These are phyloP conservation scores for Mythimna loreyi DNA, from an alignment of 2,888 invertebrate genomes.

Conservation along the genomic window DNA sequence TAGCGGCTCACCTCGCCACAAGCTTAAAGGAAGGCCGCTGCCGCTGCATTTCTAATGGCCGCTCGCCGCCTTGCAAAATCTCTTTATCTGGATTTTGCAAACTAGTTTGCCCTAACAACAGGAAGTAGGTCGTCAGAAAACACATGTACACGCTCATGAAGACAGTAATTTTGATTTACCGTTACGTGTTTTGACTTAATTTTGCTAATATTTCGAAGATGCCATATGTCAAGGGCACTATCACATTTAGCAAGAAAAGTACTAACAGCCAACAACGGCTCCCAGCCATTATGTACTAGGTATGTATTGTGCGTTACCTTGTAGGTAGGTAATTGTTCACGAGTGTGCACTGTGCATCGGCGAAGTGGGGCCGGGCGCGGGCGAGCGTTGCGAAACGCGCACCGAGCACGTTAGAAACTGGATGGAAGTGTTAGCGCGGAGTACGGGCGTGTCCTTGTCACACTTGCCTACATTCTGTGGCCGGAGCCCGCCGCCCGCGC, in stretches of 20 bases:
- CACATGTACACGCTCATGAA: conserved; percentile 20
- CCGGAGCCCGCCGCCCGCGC: conserved; percentile 82
- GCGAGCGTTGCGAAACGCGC: conserved; percentile 87
- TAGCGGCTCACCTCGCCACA: conserved; percentile 84
- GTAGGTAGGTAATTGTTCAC: conserved; percentile 80
- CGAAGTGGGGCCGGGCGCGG: conserved; percentile 79
- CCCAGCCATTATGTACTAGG: conserved; percentile 68
- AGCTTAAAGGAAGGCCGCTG: conserved; percentile 82
- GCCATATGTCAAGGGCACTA: conserved; percentile 7
- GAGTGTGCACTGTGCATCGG: conserved; percentile 82
- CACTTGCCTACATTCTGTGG: conserved; percentile 90
- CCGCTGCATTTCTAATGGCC: conserved; percentile 84
- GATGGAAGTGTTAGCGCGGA: conserved; percentile 89
- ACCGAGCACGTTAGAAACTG: conserved; percentile 89
- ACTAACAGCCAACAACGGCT: conserved; percentile 37
- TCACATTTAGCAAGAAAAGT: conserved; percentile 29
- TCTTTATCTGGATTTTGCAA: conserved; percentile 73
- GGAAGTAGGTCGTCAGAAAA: conserved; percentile 66
- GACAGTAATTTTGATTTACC: neutral
- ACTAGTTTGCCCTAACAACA: conserved; percentile 67
- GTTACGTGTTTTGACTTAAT: neutral
- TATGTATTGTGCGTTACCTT: conserved; percentile 78
- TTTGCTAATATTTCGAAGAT: conserved; percentile 5
- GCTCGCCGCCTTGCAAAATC: conserved; percentile 76
- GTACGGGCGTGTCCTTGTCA: conserved; percentile 91